Percentiles rank a stretch among this genome's conserved stretches.
phyloP scores from a whole-genome alignment of 2,797 vertebrate genomes.

The Phoeniculus purpureus region DNA sequence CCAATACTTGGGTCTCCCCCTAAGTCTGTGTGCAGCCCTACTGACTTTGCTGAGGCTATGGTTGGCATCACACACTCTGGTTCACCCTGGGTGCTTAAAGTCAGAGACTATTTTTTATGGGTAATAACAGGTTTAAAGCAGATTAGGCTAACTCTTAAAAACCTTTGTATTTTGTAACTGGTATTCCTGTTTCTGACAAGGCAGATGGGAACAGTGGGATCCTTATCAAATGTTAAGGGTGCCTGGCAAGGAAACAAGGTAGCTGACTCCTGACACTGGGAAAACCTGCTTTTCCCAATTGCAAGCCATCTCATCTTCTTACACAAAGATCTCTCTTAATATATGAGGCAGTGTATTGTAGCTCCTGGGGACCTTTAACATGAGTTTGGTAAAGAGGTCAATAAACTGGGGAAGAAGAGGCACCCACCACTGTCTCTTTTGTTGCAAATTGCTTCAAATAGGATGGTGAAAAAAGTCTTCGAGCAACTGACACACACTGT shows the following conservation, averaged over 20 bases:
- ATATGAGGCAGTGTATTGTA: not conserved
- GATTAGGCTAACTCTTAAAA: not conserved
- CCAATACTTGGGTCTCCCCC: not conserved
- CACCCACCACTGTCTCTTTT: not conserved
- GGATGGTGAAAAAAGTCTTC: not conserved
- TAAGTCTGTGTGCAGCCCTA: not conserved
- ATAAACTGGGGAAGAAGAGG: not conserved
- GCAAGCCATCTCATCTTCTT: not conserved
- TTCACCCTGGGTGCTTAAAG: not conserved
- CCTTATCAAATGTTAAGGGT: not conserved
- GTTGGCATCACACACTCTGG: not conserved
- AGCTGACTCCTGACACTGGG: not conserved
- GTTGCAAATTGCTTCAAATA: not conserved
- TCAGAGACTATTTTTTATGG: accelerated
- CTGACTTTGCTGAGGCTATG: not conserved
- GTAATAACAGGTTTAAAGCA: not conserved
- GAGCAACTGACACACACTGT: not conserved
- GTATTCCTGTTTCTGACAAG: not conserved
- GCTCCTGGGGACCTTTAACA: not conserved
- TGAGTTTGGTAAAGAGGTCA: not conserved
- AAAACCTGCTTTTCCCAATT: not conserved
- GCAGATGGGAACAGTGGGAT: not conserved
- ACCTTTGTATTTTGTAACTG: not conserved
- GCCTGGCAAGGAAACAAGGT: not conserved
- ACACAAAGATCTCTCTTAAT: not conserved